Evolutionary conservation across 2,888 invertebrate species (phyloP), one percentile per base, ranked within the genome.

Genomic region (Drosophila hamatofila): DNA sequence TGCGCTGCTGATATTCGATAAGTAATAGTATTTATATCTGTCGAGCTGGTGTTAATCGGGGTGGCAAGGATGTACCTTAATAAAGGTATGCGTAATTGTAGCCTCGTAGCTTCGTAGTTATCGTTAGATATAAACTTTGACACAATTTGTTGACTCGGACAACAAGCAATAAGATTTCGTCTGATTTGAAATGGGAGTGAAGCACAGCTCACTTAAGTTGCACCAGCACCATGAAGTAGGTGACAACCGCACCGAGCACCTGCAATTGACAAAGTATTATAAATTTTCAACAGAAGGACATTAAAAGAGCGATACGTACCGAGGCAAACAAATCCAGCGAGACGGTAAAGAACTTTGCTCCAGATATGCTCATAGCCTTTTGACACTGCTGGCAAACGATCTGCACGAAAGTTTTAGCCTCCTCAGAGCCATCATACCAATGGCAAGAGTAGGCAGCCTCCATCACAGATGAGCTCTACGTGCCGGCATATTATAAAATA

Each of bases 321-420:
- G 97, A 97, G 88, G 97, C 97, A 88, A 97, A 97, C 83, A 97
- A 93, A 94, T 97, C 97, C 90, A 97, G 93, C 1, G 97, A 97
- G 0, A 97, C 97, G 0, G 97, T 97, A 91, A 97, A 97, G 93
- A 97, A 97, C 92, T 97, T 97, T 1, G 97, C 97, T 73, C 97
- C 97, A 1, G 97, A 97, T 90, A 97, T 97, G 78, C 96, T 96
- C 95, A 97, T 95, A 0, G 97, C 96, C 89, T 97, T 97, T 93
- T 97, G 97, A 92, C 97, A 97, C 91, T 97, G 97, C 91, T 97
- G 97, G 91, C 97, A 97, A 14, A 97, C 97, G 87, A 97, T 97
- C 93, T 97, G 97, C 2, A 97, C 97, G 91, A 97, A 97, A 33
- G 97, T 97, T 92, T 97, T 97, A 0, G 97, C 97, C 89, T 97